phyloP scores from a whole-genome alignment of 92 coral and sea anemone genomes.

The Nematostella vectensis region DNA sequence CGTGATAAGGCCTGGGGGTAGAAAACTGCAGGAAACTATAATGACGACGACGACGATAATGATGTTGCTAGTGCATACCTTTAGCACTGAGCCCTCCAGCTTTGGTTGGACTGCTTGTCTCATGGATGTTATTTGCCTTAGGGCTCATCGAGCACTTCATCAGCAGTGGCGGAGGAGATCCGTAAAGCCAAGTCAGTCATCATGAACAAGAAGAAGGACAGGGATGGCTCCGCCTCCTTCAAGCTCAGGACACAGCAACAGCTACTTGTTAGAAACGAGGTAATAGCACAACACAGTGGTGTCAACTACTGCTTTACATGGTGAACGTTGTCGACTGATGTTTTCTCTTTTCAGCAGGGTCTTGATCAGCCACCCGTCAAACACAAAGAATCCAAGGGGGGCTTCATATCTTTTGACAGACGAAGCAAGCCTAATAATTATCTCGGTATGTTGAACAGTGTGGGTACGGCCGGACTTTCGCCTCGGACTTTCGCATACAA shows the following conservation, averaged over 20 bases:
- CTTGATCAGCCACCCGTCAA: no score
- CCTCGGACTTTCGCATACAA: no score
- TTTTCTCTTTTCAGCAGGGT: no score
- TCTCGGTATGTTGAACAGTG: conserved; percentile 13
- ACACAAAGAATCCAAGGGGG: conserved; percentile 23
- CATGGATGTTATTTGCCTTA: no score
- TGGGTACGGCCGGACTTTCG: no score
- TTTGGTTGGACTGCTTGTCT: no score
- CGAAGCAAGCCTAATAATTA: conserved; percentile 14
- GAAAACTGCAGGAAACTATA: conserved; percentile 79
- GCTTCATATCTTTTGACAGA: conserved; percentile 17
- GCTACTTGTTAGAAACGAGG: conserved; percentile 46
- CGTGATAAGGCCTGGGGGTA: conserved; percentile 79
- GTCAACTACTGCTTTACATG: no score
- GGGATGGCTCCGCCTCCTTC: conserved; percentile 42
- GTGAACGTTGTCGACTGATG: no score
- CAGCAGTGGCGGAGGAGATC: conserved; percentile 63
- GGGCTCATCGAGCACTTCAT: conserved; percentile 21
- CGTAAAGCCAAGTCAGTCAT: conserved; percentile 75
- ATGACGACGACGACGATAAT: no score
- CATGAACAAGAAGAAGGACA: conserved; percentile 68
- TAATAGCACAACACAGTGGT: conserved; percentile 7
- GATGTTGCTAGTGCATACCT: no score
- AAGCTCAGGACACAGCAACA: conserved; percentile 52
- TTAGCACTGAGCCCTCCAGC: no score